These are phyloP conservation scores for Numida meleagris DNA, from an alignment of 2,113 vertebrate genomes.

Conservation along the genomic window DNA sequence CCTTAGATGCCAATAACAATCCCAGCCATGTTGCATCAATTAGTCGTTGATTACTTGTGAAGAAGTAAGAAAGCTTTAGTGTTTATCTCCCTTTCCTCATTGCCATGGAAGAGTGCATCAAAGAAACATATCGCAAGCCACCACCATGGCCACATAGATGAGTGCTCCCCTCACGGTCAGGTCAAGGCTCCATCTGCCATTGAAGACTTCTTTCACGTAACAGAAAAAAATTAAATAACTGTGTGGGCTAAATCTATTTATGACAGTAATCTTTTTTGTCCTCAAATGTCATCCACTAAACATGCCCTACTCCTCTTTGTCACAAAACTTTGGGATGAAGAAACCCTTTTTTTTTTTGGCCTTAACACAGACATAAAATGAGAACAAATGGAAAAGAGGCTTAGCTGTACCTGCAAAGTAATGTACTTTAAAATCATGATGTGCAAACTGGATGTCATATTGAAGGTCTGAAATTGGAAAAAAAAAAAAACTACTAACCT, in stretches of 20 bases:
- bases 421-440: background rate
- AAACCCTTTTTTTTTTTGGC: background rate
- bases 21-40: background rate
- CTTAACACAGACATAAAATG: background rate
- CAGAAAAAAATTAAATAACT: background rate
- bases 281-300: background rate
- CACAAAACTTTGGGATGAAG: background rate
- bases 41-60: background rate
- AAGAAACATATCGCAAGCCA: rapidly evolving
- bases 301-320: background rate
- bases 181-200: background rate
- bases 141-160: rapidly evolving
- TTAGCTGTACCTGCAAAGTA: background rate
- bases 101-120: background rate
- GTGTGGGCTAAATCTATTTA: background rate
- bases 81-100: background rate
- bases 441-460: background rate
- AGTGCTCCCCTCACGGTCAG: background rate
- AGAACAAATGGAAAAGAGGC: background rate
- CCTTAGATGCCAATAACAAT: constrained; percentile 18
- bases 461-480: background rate
- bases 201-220: background rate
- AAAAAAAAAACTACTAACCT: background rate
- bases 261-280: background rate
- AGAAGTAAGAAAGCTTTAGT: constrained; percentile 1